phyloP scores from a whole-genome alignment of 2,888 invertebrate species.

The Neoascia interrupta region DNA sequence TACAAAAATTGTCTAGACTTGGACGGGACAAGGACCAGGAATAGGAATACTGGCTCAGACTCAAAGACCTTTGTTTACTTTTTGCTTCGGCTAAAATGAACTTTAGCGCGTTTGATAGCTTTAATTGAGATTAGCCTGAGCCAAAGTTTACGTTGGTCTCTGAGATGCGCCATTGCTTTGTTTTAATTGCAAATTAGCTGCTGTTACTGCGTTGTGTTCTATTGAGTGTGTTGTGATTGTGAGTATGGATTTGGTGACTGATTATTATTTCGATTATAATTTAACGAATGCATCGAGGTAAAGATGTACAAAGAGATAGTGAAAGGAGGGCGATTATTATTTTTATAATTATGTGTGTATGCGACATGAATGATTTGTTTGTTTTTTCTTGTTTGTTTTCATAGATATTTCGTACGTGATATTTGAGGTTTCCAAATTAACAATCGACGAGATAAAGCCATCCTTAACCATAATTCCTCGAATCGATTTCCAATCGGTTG shows the following conservation, averaged over 20 bases:
- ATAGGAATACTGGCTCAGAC: no score
- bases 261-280: slow-evolving; percentile 33
- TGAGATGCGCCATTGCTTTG: slow-evolving; percentile 19
- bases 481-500: slow-evolving; percentile 96
- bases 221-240: slow-evolving; percentile 34
- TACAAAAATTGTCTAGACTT: slow-evolving; percentile 8
- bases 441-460: slow-evolving; percentile 95
- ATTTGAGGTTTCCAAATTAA: slow-evolving; percentile 95
- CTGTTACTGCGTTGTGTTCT: slow-evolving; percentile 59
- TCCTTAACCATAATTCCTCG: slow-evolving; percentile 95
- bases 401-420: slow-evolving; percentile 85
- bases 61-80: no score
- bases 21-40: neutral
- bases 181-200: slow-evolving; percentile 68
- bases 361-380: slow-evolving; percentile 50
- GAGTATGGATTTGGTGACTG: slow-evolving; percentile 34
- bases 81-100: no score
- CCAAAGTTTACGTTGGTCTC: slow-evolving; percentile 6
- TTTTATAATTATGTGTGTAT: slow-evolving; percentile 23
- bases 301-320: slow-evolving; percentile 27
- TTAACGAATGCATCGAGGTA: slow-evolving; percentile 34
- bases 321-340: slow-evolving; percentile 30
- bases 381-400: slow-evolving; percentile 54
- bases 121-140: no score
- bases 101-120: no score